Base-by-base conservation (phyloP, 2,888 invertebrate species). In the Petrolisthes manimaculis region DNA sequence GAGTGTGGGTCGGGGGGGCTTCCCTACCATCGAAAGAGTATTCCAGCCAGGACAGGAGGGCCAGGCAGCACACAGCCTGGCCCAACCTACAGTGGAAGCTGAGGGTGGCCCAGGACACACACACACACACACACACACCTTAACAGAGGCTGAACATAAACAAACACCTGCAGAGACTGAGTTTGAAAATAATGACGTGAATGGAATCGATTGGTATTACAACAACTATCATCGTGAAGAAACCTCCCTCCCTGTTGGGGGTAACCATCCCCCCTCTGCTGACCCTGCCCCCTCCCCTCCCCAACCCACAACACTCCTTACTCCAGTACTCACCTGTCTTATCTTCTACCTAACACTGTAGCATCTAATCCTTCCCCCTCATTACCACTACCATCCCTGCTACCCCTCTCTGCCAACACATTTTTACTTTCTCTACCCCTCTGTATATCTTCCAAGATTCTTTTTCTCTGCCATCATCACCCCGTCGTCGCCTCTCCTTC, bases 151-250 rank as follows among this genome's bases (percentile, higher is more conserved):
- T 37, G 51, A 71, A n/a, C 71, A 71, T 18, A 71, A 18, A 6
- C 8, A n/a, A 2, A 6, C 21, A n/a, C 71, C 71, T 21, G 3
- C 71, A n/a, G 71, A 86, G 71, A 71, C 84, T 12, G 88, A 88
- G 21, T 84, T 84, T 51, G 84, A 84, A 24, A 83, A 51, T 53
- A 75, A 75, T 14, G 77, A 85, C 21, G 69, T 21, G 8, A 55
- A 85, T 61, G 80, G 71, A 14, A 71, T 88, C 8, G 83, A 89
- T 79, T 91, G 91, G 91, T 91, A 91, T 55, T 91, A 89, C 54
- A 89, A 86, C 74, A 91, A 91, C 56, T 91, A 91, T 84, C 77
- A 81, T 83, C 55, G 77, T n/a, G 89, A 88, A 80, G 88, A 89
- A 5, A 67, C 84, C 2, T 71, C 78, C 56, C 53, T 89, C 1